These are phyloP conservation scores for Drosophila maculinotata DNA, from an alignment of 2,888 invertebrate genomes.

Conservation along the genomic window DNA sequence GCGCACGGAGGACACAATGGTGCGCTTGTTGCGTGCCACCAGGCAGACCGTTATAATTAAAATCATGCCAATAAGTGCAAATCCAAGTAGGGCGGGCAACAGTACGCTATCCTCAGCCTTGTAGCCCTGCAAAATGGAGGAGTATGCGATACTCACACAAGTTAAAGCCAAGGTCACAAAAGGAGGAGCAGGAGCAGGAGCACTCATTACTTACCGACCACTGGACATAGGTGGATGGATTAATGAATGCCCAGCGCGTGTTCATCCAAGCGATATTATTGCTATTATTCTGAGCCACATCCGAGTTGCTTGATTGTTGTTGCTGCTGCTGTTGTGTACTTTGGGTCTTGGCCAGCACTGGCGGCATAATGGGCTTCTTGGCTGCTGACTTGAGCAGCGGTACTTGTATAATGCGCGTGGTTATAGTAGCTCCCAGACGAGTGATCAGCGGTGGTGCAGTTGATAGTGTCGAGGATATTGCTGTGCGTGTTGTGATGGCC, in stretches of 20 bases:
- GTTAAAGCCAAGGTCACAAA: slow-evolving; percentile 1
- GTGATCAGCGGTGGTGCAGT: slow-evolving; percentile 40
- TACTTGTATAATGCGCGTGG: slow-evolving; percentile 83
- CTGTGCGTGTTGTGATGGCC: slow-evolving; percentile 28
- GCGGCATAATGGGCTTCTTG: slow-evolving; percentile 86
- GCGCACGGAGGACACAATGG: slow-evolving; percentile 83
- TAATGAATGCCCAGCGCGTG: slow-evolving; percentile 88
- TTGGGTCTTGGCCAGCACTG: slow-evolving; percentile 82
- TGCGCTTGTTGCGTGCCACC: slow-evolving; percentile 86
- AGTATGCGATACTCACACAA: neutral
- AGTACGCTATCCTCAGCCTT: slow-evolving; percentile 87
- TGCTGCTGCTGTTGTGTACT: slow-evolving; percentile 50
- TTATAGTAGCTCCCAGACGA: slow-evolving; percentile 59
- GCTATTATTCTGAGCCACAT: slow-evolving; percentile 74
- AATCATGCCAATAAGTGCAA: slow-evolving; percentile 86
- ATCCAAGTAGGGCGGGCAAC: slow-evolving; percentile 86
- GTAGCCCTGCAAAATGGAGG: slow-evolving; percentile 85
- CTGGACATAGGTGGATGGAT: slow-evolving; percentile 88
- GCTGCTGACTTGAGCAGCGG: slow-evolving; percentile 85
- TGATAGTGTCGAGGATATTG: slow-evolving; percentile 18
- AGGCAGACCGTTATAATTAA: slow-evolving; percentile 86
- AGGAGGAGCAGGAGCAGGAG: too few species aligned
- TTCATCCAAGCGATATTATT: slow-evolving; percentile 86
- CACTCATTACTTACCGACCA: slow-evolving; percentile 87
- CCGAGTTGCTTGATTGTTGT: slow-evolving; percentile 16